Evolutionary conservation across 2,113 vertebrate genomes (phyloP).

Genomic region (Toxotes jaculatrix): DNA sequence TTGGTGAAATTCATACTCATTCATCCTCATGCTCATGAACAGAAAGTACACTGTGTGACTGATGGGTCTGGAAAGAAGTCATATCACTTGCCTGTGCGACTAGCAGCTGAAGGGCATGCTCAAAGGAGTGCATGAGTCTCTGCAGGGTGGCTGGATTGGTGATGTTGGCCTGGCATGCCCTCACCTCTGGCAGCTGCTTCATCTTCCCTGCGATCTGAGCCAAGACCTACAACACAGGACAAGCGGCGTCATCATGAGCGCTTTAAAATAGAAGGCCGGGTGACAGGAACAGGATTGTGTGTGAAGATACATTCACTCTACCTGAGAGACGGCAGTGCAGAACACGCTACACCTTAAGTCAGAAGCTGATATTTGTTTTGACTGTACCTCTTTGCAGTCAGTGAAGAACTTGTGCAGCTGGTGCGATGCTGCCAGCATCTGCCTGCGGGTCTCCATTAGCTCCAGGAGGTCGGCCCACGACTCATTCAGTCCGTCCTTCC

Average conservation of each 20-base stretch:
- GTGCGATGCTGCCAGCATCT: slow-evolving; percentile 91
- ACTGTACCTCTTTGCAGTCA: slow-evolving; percentile 88
- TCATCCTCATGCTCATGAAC: not conserved
- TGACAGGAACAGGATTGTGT: too few species aligned
- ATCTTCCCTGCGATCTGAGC: slow-evolving; percentile 85
- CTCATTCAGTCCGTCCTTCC: slow-evolving; percentile 96
- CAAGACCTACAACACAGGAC: slow-evolving; percentile 81
- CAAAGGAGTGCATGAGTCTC: slow-evolving; percentile 85
- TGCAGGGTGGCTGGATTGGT: slow-evolving; percentile 85
- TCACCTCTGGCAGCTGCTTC: slow-evolving; percentile 86
- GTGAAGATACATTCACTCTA: too few species aligned
- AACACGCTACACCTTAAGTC: slow-evolving; percentile 4
- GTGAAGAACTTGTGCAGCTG: slow-evolving; percentile 95
- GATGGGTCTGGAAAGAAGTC: not conserved
- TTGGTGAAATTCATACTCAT: not conserved
- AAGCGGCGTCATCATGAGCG: slow-evolving; percentile 45
- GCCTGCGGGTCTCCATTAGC: slow-evolving; percentile 93
- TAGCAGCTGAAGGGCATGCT: slow-evolving; percentile 85
- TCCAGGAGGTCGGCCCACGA: slow-evolving; percentile 96
- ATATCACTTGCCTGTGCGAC: slow-evolving; percentile 81
- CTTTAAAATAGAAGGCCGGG: slow-evolving; percentile 66
- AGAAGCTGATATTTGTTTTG: slow-evolving; percentile 1
- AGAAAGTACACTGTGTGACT: not conserved
- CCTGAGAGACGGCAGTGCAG: slow-evolving; percentile 8
- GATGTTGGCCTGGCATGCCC: slow-evolving; percentile 86